Evolutionary conservation across 2,888 invertebrate species (phyloP), one percentile per base, ranked within the genome.

Genomic region (Lasioglossum figueresi): DNA sequence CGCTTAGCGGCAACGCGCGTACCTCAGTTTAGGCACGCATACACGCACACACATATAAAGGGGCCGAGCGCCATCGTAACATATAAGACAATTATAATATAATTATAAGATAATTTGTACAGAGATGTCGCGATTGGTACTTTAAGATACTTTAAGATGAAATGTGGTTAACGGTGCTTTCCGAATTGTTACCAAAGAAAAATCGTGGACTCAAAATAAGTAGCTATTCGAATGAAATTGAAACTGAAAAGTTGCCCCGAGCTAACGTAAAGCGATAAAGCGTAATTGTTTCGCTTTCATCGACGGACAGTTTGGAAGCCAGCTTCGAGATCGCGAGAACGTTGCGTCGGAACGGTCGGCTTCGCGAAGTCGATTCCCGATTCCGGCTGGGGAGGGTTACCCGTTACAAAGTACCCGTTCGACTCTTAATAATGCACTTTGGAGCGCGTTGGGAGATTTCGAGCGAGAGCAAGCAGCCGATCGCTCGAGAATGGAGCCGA

Each of bases 401-500:
- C 79, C 87, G 85, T 88, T 83, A 89, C 89, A 91, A 91, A 90
- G 89, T 89, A 91, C 85, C 86, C 89, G 88, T 91, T 89, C 87
- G 89, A 88, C 91, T 92, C 91, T 92, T 92, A 92, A 93, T 93
- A 93, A 93, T 92, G 89, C 91, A 91, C 88, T 89, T 91, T 86
- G 88, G 81, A 83, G 91, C 89, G 84, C 89, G 87, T 82, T 52
- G 86, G 82, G 85, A 90, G 85, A 84, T 87, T 82, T 84, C 85
- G 86, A 88, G 86, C 90, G 85, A 80, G 87, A 89, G 27, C 52
- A 27, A 89, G 27, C 52, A 27, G 82, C 88, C 91, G 90, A 90
- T 90, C 88, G 87, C 72, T 80, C 76, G 86, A 88, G 88, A 89
- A 85, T 84, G 85, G 86, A 85, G 87, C 84, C 86, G 88, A 90